Base-by-base conservation (phyloP, 1,140 invertebrate species). In the Pectinophora gossypiella region DNA sequence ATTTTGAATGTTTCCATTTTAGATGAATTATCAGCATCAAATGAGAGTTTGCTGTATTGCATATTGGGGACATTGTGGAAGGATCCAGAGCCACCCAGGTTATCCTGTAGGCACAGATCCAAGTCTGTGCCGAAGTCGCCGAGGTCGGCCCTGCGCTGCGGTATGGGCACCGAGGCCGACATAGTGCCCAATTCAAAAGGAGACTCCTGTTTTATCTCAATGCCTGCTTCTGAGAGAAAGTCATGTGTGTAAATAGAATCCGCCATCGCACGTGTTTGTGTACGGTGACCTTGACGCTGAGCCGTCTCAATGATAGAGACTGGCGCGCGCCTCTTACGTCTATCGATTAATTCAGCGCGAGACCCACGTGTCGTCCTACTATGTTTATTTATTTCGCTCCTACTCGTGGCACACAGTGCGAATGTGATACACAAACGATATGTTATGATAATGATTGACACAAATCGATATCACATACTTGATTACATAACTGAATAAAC, bases 1-100 rank as follows among this genome's bases (percentile, higher is more conserved):
- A 95, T 93, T 77, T 91, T 93, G 43, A 93, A 92, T 3, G 91
- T 82, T 64, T 92, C 91, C 46, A 88, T 87, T 87, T 91, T 93
- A 42, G 89, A 72, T 36, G 80, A 64, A 49, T 64, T 71, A 44
- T 89, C 81, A 45, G 72, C 66, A 40, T 89, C 87, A 47, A 76
- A 80, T 23, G 72, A 59, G 43, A 84, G 62, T 48, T 83, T 87
- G 47, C 68, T 79, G 64, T 89, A 90, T 19, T 86, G 73, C 55
- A 83, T 76, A 56, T 74, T 78, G 9, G 83, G 82, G 42, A 85
- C 78, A 64, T 80, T 86, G 62, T 85, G 89, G 45, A 84, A 88
- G 23, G 80, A 84, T 32, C 72, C 72, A 43, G 80, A 84, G 36
- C 72, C 72, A 42, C 64, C 68, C 38, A 76, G 61, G 52, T 65